Evolutionary conservation across 2,113 vertebrate genomes (phyloP), one percentile per base, ranked within the genome.

Genomic region (Zosterops lateralis): DNA sequence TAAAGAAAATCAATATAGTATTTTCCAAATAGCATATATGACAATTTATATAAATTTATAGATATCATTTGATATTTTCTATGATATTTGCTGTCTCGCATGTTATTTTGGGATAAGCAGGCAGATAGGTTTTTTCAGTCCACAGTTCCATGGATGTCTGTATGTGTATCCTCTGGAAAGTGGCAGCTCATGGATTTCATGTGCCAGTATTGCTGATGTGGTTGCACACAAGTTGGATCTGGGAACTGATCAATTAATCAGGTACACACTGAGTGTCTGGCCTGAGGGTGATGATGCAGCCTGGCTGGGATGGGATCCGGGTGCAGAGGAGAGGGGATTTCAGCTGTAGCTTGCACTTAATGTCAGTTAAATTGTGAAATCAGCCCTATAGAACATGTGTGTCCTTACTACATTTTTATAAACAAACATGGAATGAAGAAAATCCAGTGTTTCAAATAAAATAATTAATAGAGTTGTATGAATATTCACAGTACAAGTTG

Each of bases 71-170:
- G 42, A 25, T 84, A 3, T 81, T 89, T 54, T 60, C 29, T 18
- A 16, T 7, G 18, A 16, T 7, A 48, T 67, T 71, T 82, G 15
- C 26, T 5, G 1, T 50, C 70, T 71, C 26, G 10, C 6, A 1
- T 48, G 10, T 34, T 75, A 1, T 87, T 84, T 76, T 71, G 44
- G 12, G 22, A 25, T 54, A 90, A 75, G 14, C 48, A 82, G 62
- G 34, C 57, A 78, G 56, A 13, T 21, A 28, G 25, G 2, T n/a
- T 50, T 71, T 75, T 29, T 79, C 53, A 28, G 38, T 60, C 44
- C 7, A 0, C 28, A 22, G 19, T 56, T 62, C 40, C 15, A 1
- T 26, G 26, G 29, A 51, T 0, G 0, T 57, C 38, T 75, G 0
- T 50, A 2, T 48, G 48, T 45, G 19, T 51, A 56, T 42, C 22